Base-by-base conservation (phyloP, 2,888 invertebrate species). In the Spisula solida region DNA sequence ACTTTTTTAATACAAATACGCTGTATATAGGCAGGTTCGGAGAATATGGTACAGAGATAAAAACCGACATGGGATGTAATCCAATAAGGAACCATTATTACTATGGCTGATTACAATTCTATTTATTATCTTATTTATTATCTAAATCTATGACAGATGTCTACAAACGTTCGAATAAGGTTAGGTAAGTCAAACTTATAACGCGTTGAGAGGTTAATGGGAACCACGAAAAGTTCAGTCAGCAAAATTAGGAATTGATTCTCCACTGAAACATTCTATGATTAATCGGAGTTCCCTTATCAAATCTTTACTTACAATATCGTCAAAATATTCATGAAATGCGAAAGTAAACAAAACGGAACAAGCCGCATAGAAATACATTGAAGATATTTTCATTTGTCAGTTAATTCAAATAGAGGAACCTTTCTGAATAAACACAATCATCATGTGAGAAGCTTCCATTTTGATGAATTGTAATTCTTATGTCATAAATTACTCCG, bases 381-480 rank as follows among this genome's bases (percentile, higher is more conserved):
- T 91, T 91, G 88, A 91, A 86, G 79, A 48, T 78, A 86, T 81
- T 66, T 70, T 85, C 56, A 88, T 91, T 91, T 88, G 87, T 87
- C 91, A 86, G 47, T 89, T 89, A 91, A 91, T 88, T 91, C 91
- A 91, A 91, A 91, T 81, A 91, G 51, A 80, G 60, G 56, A 80
- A 25, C 60, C 29, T 70, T 66, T 83, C 89, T 86, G 86, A 81
- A 86, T 82, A 85, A 91, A 91, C 89, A 91, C 85, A 91, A 91
- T 87, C 87, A 88, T 60, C 55, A 83, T 86, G 83, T 56, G 66
- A 31, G 80, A 29, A 78, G 48, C 89, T 25, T 12, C 81, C 80
- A 55, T 86, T 88, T 85, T 90, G 90, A 90, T 90, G 88, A 90
- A 92, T 92, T 83, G 87, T 88, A 82, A 83, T 90, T 84, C 90